Evolutionary conservation across 2,888 invertebrate species (phyloP), one percentile per base, ranked within the genome.

Genomic region (Polylopha cassiicola): DNA sequence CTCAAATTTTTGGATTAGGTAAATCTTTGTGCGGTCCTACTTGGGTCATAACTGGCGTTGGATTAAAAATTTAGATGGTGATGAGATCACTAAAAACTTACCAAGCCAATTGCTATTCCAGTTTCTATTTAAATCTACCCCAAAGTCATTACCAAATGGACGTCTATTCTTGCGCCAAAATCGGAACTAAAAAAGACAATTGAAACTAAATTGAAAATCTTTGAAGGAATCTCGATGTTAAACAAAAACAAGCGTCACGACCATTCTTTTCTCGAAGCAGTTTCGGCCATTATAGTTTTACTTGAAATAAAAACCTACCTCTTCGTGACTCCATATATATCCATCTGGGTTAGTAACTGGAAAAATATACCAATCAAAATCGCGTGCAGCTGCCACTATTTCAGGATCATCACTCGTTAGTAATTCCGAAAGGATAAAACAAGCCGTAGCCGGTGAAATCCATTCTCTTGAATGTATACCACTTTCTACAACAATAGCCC

Each of bases 341-440:
- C 94, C 94, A 73, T 94, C 94, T 14, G 93, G 94, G 64, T 94
- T 94, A 4, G 90, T 86, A 1, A 90, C 87, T 0, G 94, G 93
- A 43, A 93, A 86, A 22, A 94, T 86, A 59, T 92, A 91, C 91
- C 92, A 94, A 58, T 93, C 91, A 54, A 81, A 87, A 44, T 78
- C 81, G 7, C 76, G 73, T 0, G 87, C 89, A 22, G 87, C 77
- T 1, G 73, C 59, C 37, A 68, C 67, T 0, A 87, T 65, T 3
- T 82, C 78, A 0, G 65, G 48, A 45, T 88, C 68, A 1, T 70
- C 53, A 46, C 89, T 90, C n/a, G 87, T 88, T 26, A 91, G 50
- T 2, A 92, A 66, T 50, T 91, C 86, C 51, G 89, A 86, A 7
- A 87, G 65, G 2, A 91, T 81, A 44, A 84, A 92, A 16, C 89